phyloP scores from a whole-genome alignment of 2,888 invertebrate species.

The Tortrix viridana region DNA sequence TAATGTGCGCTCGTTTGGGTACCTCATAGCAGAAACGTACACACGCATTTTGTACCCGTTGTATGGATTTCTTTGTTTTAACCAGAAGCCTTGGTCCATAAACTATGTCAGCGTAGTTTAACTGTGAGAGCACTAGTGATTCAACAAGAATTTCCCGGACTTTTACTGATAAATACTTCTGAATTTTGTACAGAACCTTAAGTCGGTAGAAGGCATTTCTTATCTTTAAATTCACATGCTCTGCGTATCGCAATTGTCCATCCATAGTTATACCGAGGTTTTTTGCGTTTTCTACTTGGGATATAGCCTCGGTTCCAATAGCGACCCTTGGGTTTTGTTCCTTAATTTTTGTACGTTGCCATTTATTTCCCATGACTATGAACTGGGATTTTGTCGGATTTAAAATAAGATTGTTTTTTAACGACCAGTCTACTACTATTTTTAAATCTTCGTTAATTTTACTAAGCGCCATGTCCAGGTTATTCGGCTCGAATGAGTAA shows the following conservation, averaged over 20 bases:
- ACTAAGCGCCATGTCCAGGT: not conserved
- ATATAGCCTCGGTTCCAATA: not conserved
- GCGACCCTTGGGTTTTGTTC: not conserved
- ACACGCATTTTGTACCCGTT: constrained; percentile 1
- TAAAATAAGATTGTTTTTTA: not conserved
- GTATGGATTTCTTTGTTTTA: not conserved
- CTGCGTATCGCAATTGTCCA: not conserved
- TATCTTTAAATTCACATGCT: not conserved
- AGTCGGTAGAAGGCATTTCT: too few relatives aligned
- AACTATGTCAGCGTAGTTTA: constrained; percentile 2
- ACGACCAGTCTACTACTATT: not conserved
- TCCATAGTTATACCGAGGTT: constrained; percentile 2
- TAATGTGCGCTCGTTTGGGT: not conserved
- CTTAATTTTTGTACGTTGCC: not conserved
- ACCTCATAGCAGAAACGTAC: not conserved
- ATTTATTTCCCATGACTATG: constrained; percentile 1
- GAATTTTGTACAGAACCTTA: not conserved
- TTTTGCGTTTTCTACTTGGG: not conserved
- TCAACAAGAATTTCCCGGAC: not conserved
- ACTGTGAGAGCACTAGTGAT: not conserved
- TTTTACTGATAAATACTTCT: not conserved
- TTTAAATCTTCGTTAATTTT: constrained; percentile 2
- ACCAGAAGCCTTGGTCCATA: not conserved
- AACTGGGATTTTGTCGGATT: constrained; percentile 5
- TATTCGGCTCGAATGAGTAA: not conserved